Evolutionary conservation across 2,888 invertebrate genomes (phyloP).

Genomic region (Cosmia pyralina): DNA sequence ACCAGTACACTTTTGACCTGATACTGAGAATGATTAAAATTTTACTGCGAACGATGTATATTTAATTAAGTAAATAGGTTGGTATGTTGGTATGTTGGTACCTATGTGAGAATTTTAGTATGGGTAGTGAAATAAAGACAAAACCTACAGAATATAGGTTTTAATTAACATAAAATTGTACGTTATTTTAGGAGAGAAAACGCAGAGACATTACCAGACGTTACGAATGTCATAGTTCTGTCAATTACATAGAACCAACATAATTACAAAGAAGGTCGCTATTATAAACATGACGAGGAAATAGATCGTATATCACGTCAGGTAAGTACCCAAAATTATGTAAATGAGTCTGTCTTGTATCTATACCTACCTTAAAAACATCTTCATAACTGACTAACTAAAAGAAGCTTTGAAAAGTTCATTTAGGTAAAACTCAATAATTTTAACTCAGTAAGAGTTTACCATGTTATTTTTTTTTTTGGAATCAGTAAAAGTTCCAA

Average conservation of each 20-base stretch:
- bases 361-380: not conserved
- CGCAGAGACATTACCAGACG: too few relatives aligned
- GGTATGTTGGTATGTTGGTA: not conserved
- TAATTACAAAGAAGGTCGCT: too few relatives aligned
- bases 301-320: too few relatives aligned
- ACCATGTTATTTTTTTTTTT: not conserved
- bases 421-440: not conserved
- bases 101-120: not conserved
- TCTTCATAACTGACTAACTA: not conserved
- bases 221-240: too few relatives aligned
- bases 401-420: not conserved
- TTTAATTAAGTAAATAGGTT: not conserved
- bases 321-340: not conserved
- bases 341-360: not conserved
- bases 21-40: not conserved
- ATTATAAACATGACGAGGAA: too few relatives aligned
- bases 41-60: not conserved
- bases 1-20: not conserved
- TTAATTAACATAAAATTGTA: too few relatives aligned
- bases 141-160: too few relatives aligned
- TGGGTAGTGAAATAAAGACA: too few relatives aligned
- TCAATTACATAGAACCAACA: too few relatives aligned
- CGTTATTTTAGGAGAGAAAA: too few relatives aligned
- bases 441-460: not conserved
- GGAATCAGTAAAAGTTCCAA: not conserved